A percentile compares a stretch with the other conserved stretches of the same genome.
Conservation (phyloP, 2,888 invertebrate species). For the Acheta domesticus region DNA sequence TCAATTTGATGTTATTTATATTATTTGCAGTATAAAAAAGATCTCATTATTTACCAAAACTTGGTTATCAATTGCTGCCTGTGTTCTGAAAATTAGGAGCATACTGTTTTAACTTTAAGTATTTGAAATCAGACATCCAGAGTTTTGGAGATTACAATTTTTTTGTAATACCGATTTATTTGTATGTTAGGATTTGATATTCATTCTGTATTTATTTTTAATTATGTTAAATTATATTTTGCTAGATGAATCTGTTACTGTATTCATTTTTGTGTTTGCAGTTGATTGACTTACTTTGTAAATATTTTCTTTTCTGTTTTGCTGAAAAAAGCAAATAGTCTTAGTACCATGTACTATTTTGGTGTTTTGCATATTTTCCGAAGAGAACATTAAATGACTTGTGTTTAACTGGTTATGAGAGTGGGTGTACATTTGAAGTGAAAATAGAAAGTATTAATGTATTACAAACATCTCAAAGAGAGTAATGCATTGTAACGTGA, state of each 20-base stretch:
- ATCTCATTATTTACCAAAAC: conserved; percentile 11
- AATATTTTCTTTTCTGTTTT: not conserved
- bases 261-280: not conserved
- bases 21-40: conserved; percentile 4
- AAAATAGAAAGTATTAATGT: not conserved
- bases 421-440: not conserved
- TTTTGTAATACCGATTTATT: conserved; percentile 9
- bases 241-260: not conserved
- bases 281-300: not conserved
- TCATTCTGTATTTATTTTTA: conserved; percentile 4
- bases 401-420: not conserved
- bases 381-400: not conserved
- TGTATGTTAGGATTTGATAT: conserved; percentile 9
- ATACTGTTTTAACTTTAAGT: not conserved
- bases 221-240: conserved; percentile 7
- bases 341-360: conserved; percentile 18
- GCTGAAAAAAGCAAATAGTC: not conserved
- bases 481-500: not conserved
- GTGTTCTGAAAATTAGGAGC: not conserved
- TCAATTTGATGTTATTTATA: conserved; percentile 3
- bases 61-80: not conserved
- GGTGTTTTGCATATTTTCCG: conserved; percentile 3
- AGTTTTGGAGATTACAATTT: not conserved
- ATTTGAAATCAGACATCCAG: not conserved
- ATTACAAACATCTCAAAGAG: conserved; percentile 4